Evolutionary conservation across 2,888 invertebrate genomes (phyloP).

Genomic region (Apeira syringaria): DNA sequence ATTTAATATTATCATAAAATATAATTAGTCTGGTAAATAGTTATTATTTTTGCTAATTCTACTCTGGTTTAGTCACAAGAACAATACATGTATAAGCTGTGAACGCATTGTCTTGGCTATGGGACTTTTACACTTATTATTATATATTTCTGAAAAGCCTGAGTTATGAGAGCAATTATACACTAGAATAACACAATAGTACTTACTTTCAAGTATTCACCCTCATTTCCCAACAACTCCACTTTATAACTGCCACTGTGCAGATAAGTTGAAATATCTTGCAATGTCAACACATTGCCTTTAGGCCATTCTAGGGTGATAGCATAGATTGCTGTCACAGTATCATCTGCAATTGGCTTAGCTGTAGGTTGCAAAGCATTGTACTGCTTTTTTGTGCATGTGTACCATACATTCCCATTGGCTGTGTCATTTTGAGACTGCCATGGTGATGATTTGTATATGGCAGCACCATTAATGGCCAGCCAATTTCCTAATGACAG

Average conservation of each 20-base stretch:
- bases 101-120: too few species aligned
- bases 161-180: too few species aligned
- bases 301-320: constrained; percentile 88
- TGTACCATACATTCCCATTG: constrained; percentile 90
- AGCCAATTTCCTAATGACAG: constrained; percentile 92
- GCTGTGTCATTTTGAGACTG: constrained; percentile 90
- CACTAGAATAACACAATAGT: too few species aligned
- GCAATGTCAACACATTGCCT: constrained; percentile 68
- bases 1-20: too few species aligned
- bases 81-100: too few species aligned
- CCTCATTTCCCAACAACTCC: constrained; percentile 53
- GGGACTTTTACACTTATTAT: too few species aligned
- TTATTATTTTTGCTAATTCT: too few species aligned
- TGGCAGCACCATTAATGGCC: constrained; percentile 92
- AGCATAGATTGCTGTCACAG: constrained; percentile 84
- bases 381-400: constrained; percentile 55
- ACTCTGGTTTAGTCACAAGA: too few species aligned
- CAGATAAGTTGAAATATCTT: constrained; percentile 45
- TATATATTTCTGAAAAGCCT: too few species aligned
- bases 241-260: constrained; percentile 46
- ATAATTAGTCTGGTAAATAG: too few species aligned
- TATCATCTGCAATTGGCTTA: constrained; percentile 37
- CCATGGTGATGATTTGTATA: constrained; percentile 92
- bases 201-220: constrained; percentile 50
- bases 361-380: constrained; percentile 45